Evolutionary conservation across 2,797 vertebrate species (phyloP).

Genomic region (Phoebastria nigripes): DNA sequence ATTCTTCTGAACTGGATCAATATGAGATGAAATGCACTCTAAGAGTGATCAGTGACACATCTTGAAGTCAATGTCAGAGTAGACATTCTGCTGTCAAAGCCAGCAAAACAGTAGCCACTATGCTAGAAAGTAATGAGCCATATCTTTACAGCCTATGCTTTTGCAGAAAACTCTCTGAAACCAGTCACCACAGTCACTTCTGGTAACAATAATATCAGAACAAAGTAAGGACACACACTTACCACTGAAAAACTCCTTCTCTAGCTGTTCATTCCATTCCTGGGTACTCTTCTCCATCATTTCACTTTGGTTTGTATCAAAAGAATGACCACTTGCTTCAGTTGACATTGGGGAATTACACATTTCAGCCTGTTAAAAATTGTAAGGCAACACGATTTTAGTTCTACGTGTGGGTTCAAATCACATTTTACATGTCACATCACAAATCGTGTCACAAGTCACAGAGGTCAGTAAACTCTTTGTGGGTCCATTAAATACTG

Average conservation of each 20-base stretch:
- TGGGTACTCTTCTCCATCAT: constrained; percentile 48
- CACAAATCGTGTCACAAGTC: not conserved
- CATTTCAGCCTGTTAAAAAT: constrained; percentile 64
- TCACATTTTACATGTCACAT: not conserved
- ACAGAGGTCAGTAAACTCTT: not conserved
- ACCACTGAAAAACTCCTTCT: constrained; percentile 78
- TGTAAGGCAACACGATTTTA: constrained; percentile 13
- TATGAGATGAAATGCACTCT: not conserved
- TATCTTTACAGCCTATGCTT: not conserved
- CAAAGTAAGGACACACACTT: constrained; percentile 15
- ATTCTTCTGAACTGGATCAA: not conserved
- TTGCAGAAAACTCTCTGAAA: not conserved
- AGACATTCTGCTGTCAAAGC: not conserved
- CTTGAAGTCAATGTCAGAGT: not conserved
- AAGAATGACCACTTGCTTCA: constrained; percentile 16
- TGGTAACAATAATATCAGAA: not conserved
- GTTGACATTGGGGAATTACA: constrained; percentile 9
- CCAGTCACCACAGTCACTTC: not conserved
- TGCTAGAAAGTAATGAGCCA: not conserved
- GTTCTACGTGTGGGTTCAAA: not conserved
- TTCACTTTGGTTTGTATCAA: constrained; percentile 41
- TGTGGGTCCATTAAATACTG: not conserved
- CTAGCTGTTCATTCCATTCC: constrained; percentile 68
- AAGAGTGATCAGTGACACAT: not conserved
- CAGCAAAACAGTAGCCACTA: not conserved